phyloP scores from a whole-genome alignment of 2,113 vertebrate species.

The Periophthalmus modestus region DNA sequence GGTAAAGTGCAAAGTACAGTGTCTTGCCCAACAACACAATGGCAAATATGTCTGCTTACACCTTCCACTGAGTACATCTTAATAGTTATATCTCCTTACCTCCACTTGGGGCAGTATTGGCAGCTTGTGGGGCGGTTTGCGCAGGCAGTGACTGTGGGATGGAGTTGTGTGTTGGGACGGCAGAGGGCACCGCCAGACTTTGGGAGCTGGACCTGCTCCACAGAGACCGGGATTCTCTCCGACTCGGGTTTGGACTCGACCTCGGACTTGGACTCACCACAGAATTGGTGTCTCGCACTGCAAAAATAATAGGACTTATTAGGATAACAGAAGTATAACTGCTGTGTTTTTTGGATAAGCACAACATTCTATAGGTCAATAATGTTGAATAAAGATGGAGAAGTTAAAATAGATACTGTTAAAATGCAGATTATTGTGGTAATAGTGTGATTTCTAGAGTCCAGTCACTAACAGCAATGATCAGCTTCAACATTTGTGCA shows the following conservation, averaged over 20 bases:
- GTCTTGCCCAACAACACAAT: too few species aligned
- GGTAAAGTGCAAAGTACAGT: too few species aligned
- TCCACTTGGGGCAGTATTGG: slow-evolving; percentile 20
- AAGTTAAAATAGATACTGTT: too few species aligned
- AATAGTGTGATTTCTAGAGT: too few species aligned
- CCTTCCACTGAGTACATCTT: neutral
- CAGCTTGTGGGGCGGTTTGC: neutral
- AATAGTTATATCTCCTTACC: slow-evolving; percentile 19
- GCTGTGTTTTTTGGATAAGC: too few species aligned
- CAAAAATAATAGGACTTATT: neutral
- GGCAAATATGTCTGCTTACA: too few species aligned
- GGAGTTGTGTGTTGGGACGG: neutral
- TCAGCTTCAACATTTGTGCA: too few species aligned
- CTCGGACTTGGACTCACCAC: slow-evolving; percentile 23
- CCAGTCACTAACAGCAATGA: too few species aligned
- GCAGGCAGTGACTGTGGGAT: slow-evolving; percentile 1
- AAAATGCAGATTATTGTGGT: too few species aligned
- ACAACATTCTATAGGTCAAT: too few species aligned
- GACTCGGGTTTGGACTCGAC: slow-evolving; percentile 41
- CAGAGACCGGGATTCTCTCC: slow-evolving; percentile 45
- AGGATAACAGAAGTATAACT: too few species aligned
- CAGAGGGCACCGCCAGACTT: slow-evolving; percentile 18
- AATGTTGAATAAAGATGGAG: too few species aligned
- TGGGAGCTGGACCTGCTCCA: slow-evolving; percentile 62
- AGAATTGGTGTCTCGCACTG: slow-evolving; percentile 42